Evolutionary conservation across 2,113 vertebrate species (phyloP).

Genomic region (Istiophorus platypterus): DNA sequence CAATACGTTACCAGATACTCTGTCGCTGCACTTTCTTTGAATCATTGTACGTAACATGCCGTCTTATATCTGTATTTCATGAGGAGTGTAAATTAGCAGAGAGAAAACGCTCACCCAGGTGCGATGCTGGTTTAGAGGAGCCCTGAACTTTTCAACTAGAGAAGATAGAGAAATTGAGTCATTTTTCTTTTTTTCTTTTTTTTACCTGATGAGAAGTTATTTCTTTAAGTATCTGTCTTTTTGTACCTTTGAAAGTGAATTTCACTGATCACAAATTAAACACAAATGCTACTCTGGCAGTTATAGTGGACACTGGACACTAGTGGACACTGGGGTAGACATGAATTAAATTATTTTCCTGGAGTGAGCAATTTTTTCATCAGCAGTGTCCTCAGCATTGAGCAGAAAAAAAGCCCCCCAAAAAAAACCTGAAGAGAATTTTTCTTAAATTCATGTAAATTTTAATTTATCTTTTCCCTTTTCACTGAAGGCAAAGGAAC

Average conservation of each 20-base stretch:
- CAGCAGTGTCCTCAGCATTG: not conserved
- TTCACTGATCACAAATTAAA: not conserved
- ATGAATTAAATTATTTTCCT: constrained; percentile 30
- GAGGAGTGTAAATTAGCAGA: no score
- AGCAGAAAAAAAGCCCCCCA: not conserved
- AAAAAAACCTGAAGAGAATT: not conserved
- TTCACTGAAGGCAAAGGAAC: not conserved
- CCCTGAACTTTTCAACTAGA: no score
- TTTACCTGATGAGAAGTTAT: not conserved
- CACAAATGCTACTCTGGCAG: not conserved
- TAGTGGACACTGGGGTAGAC: no score
- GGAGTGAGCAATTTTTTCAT: constrained; percentile 31
- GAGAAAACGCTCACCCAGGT: no score
- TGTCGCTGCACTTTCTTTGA: no score
- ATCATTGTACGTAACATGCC: no score
- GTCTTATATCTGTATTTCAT: no score
- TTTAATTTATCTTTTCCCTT: not conserved
- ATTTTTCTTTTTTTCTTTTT: no score
- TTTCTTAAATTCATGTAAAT: not conserved
- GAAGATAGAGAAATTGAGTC: no score
- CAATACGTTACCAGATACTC: not conserved
- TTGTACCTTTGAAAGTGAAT: not conserved
- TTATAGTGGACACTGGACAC: no score
- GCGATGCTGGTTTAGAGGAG: no score
- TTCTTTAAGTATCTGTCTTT: not conserved